Conservation (phyloP, 2,888 invertebrate species). For the Hirtodrosophila histrioides region DNA sequence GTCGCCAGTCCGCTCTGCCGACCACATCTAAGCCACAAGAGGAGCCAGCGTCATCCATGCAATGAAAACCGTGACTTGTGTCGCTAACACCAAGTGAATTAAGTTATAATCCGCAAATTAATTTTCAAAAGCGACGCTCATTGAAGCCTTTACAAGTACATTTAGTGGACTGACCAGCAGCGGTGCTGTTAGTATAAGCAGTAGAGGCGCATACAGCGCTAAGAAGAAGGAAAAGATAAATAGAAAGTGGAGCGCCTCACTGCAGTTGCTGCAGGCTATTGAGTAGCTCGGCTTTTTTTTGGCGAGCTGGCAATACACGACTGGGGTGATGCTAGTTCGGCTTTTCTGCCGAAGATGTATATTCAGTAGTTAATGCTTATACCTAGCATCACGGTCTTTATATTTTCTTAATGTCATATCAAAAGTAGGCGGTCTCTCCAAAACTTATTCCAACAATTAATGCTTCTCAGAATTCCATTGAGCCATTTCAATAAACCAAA, state of each 20-base stretch:
- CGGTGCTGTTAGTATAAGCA: constrained; percentile 6
- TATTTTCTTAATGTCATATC: too few relatives aligned
- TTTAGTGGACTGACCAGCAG: constrained; percentile 55
- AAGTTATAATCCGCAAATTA: constrained; percentile 73
- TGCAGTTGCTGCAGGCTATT: constrained; percentile 86
- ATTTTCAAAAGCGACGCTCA: constrained; percentile 81
- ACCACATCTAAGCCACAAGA: constrained; percentile 75
- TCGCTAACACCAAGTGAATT: constrained; percentile 55
- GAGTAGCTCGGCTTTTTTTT: too few relatives aligned
- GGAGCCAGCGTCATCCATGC: constrained; percentile 21
- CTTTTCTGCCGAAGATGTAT: too few relatives aligned
- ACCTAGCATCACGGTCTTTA: too few relatives aligned
- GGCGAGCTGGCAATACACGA: too few relatives aligned
- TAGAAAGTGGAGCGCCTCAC: constrained; percentile 85
- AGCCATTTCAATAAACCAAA: too few relatives aligned
- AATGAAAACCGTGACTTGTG: constrained; percentile 60
- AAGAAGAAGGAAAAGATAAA: constrained; percentile 83
- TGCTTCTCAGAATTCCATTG: too few relatives aligned
- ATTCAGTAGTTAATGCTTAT: too few relatives aligned
- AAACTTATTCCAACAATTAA: too few relatives aligned
- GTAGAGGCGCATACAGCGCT: constrained; percentile 49
- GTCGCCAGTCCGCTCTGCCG: constrained; percentile 61
- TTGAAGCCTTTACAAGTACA: constrained; percentile 81
- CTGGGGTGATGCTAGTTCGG: too few relatives aligned
- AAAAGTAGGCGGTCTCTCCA: too few relatives aligned